Conservation (phyloP, 2,888 invertebrate genomes). For the Phytoseiulus persimilis region DNA sequence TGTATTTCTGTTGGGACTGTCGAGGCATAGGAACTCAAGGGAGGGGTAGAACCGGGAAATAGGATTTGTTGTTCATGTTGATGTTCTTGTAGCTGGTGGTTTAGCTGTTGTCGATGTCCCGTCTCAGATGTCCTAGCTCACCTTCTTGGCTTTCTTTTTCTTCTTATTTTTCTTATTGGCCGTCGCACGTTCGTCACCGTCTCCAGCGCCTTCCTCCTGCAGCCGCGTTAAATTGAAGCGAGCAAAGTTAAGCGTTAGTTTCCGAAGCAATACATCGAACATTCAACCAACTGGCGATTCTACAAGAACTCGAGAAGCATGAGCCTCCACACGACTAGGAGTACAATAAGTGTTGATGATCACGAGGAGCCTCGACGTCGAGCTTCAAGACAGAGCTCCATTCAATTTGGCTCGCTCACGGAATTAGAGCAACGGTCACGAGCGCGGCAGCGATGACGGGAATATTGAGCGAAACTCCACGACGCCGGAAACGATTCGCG, state of each 20-base stretch:
- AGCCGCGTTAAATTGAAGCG: background rate
- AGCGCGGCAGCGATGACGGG: no score
- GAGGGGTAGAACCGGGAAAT: background rate
- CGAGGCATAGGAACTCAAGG: constrained; percentile 15
- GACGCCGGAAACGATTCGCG: no score
- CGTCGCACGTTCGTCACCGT: background rate
- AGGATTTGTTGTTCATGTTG: background rate
- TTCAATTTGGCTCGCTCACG: no score
- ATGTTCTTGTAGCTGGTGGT: background rate
- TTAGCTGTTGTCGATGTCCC: background rate
- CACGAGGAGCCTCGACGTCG: no score
- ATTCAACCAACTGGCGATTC: background rate
- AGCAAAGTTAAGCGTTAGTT: background rate
- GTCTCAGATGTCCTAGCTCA: constrained; percentile 14
- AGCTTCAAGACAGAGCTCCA: no score
- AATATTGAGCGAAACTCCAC: no score
- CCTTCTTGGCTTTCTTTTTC: constrained; percentile 36
- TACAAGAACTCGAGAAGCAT: no score
- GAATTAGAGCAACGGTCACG: no score
- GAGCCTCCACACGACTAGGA: background rate
- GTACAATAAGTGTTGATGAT: no score
- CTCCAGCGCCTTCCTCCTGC: background rate
- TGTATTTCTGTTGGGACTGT: background rate
- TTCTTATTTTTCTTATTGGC: constrained; percentile 22
- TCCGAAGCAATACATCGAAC: background rate